phyloP scores from a whole-genome alignment of 2,113 vertebrate species.

The Poicephalus meyeri region DNA sequence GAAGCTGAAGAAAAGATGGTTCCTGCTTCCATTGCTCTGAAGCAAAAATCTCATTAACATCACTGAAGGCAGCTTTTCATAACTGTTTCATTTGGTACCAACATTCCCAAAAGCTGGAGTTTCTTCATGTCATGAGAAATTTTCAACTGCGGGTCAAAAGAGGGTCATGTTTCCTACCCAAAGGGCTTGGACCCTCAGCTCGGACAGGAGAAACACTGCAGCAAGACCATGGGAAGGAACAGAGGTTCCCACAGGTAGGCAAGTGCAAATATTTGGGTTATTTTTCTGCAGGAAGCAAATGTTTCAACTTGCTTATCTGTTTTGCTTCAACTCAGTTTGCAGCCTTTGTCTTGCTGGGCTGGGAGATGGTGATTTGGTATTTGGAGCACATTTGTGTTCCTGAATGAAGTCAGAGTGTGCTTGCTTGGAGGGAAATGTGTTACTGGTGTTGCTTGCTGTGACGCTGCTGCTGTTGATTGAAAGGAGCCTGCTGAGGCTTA shows the following conservation, averaged over 20 bases:
- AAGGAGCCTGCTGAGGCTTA: conserved; percentile 52
- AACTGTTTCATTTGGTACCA: background rate
- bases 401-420: conserved; percentile 6
- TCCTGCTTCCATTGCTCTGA: background rate
- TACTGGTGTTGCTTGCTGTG: conserved; percentile 25
- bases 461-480: conserved; percentile 33
- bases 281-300: conserved; percentile 1
- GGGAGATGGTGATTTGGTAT: conserved; percentile 3
- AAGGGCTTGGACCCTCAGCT: background rate
- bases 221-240: background rate
- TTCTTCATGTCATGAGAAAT: accelerated
- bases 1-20: background rate
- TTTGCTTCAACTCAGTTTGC: conserved; percentile 46
- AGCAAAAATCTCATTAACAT: background rate
- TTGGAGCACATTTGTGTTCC: conserved; percentile 22
- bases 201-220: background rate
- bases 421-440: conserved; percentile 34
- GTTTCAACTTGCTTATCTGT: conserved; percentile 12
- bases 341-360: conserved; percentile 48
- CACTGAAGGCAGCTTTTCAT: background rate
- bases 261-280: background rate
- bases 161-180: background rate
- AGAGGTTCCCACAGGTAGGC: background rate
- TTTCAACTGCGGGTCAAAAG: background rate
- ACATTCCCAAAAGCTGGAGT: background rate